Evolutionary conservation across 2,797 vertebrate species (phyloP).

Genomic region (Chelon labrosus): DNA sequence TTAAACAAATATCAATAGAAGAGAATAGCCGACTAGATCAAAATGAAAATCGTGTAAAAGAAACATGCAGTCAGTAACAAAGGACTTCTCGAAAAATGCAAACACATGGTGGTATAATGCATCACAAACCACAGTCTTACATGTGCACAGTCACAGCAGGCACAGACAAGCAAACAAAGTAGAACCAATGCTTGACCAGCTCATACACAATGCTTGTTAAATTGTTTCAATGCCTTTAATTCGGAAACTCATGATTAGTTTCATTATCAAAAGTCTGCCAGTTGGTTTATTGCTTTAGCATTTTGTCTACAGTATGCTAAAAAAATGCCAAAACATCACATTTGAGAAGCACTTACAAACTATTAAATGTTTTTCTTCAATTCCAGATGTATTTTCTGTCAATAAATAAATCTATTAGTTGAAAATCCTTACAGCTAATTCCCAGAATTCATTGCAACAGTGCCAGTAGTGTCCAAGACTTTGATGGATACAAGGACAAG

Average conservation of each 20-base stretch:
- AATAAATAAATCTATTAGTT: not conserved
- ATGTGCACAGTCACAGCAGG: not conserved
- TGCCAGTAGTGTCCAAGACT: not conserved
- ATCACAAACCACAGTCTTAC: not conserved
- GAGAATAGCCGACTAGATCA: too few species aligned
- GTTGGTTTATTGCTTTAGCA: not conserved
- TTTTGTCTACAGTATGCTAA: too few species aligned
- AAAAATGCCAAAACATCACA: too few species aligned
- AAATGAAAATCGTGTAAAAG: not conserved
- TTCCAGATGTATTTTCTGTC: not conserved
- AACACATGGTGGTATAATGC: too few species aligned
- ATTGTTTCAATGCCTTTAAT: not conserved
- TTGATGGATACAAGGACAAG: not conserved
- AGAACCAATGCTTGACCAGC: not conserved
- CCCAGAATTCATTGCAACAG: not conserved
- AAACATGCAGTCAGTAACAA: not conserved
- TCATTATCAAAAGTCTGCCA: not conserved
- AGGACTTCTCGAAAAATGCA: not conserved
- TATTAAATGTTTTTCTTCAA: too few species aligned
- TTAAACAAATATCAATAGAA: not conserved
- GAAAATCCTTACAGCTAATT: not conserved
- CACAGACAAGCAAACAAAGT: not conserved
- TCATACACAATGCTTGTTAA: not conserved
- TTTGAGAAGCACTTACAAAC: too few species aligned
- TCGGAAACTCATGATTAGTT: not conserved